Evolutionary conservation across 2,113 vertebrate genomes (phyloP).

Genomic region (Lycaon pictus): DNA sequence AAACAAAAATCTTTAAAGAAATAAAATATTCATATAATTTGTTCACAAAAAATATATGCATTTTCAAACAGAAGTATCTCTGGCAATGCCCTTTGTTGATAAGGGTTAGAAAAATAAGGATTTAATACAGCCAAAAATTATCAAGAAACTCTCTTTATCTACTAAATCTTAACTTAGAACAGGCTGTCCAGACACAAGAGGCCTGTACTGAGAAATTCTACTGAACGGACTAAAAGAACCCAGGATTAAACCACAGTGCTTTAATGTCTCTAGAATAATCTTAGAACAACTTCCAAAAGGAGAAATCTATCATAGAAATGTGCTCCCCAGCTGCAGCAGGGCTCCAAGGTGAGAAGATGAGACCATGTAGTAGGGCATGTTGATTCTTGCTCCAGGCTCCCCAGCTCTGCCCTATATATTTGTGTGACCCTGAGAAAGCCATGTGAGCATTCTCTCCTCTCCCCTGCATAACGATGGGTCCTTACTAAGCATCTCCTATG

Average conservation of each 20-base stretch:
- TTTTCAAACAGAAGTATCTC: slow-evolving; percentile 9
- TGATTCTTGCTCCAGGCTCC: not conserved
- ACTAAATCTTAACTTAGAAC: not conserved
- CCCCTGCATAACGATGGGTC: not conserved
- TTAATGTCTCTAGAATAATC: not conserved
- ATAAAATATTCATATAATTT: slow-evolving; percentile 57
- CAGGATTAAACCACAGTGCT: not conserved
- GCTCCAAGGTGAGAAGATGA: not conserved
- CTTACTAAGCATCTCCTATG: not conserved
- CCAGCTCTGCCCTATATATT: not conserved
- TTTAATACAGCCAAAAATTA: not conserved
- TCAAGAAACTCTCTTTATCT: slow-evolving; percentile 7
- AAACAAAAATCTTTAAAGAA: not conserved
- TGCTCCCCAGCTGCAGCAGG: not conserved
- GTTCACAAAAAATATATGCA: slow-evolving; percentile 20
- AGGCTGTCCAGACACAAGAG: not conserved
- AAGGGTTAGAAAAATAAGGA: not conserved
- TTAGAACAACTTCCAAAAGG: not conserved
- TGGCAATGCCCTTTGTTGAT: not conserved
- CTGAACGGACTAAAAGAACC: not conserved
- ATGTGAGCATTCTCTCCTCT: not conserved
- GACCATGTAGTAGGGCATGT: not conserved
- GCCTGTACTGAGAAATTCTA: not conserved
- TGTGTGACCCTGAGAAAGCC: not conserved
- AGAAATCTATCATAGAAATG: no score